Evolutionary conservation across 2,113 vertebrate species (phyloP), one percentile per base, ranked within the genome.

Genomic region (Pipa parva): DNA sequence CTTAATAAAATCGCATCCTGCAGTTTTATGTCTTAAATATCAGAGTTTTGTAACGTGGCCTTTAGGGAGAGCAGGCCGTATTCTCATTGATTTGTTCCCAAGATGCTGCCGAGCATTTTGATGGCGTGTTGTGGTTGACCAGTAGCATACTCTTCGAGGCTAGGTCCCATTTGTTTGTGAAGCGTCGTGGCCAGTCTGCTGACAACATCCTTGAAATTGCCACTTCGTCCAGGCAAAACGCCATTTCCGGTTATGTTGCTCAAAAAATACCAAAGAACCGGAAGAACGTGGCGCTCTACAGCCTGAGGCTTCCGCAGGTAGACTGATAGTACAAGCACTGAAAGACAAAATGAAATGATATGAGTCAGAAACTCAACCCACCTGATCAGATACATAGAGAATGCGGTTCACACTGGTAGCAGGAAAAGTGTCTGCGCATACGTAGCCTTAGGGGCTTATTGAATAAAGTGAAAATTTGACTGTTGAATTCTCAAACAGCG

Each of bases 201-300:
- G 1, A 77, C 71, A 13, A 50, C 80, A 0, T 22, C 1, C 2
- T 26, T 73, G 17, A 74, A 3, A 0, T 63, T 79, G 17, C 75
- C 37, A 0, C 71, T 28, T 1, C 20, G 63, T 10, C 78, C 67
- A 0, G 74, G 73, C 21, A 73, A 73, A 15, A 48, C 27, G 0
- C 71, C 59, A 0, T 37, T 84, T 17, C 79, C 75, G 0, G 3
- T 59, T 73, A 73, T 76, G 54, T 63, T 82, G 70, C 33, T 77
- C 64, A 90, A 63, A 55, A 89, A 76, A 58, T 79, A 77, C 81
- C 86, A 88, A 59, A 89, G 83, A 3, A 68, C 29, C 0, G 88
- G 86, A 25, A 88, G 76, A 36, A 71, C 29, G 0, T 80, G 78
- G 42, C 18, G 50, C 45, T 85, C 77, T 45, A 80, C 71, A 0